Evolutionary conservation across 2,797 vertebrate genomes (phyloP).

Genomic region (Gadopsis marmoratus): DNA sequence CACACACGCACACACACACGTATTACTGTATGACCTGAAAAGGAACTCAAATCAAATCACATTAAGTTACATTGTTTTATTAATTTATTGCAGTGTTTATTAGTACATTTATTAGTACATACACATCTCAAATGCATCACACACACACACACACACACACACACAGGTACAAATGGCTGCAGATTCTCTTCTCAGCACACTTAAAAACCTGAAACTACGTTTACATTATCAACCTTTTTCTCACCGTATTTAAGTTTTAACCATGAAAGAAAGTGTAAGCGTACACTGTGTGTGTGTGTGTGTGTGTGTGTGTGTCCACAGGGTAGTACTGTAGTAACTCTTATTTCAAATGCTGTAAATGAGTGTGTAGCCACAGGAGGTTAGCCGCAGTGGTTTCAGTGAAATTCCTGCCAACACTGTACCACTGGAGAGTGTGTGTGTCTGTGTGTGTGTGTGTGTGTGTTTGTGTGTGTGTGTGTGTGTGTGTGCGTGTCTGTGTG

Average conservation of each 20-base stretch:
- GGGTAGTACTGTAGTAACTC: conserved; percentile 18
- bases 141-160: neutral
- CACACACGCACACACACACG: conserved; percentile 1
- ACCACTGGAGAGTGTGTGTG: conserved; percentile 20
- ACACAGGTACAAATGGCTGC: neutral
- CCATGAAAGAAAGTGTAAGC: conserved; percentile 10
- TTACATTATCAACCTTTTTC: conserved; percentile 37
- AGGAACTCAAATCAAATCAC: neutral
- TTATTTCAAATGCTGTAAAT: conserved; percentile 43
- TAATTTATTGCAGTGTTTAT: conserved; percentile 6
- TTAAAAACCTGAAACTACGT: conserved; percentile 19
- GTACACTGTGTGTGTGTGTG: conserved; percentile 19
- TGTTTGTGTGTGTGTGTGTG: conserved; percentile 18
- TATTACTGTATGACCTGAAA: neutral
- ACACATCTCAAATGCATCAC: neutral
- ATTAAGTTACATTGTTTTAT: neutral
- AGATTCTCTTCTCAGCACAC: conserved; percentile 1
- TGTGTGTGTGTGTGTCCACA: conserved; percentile 19
- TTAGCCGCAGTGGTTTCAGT: conserved; percentile 55
- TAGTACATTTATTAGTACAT: neutral
- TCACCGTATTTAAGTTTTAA: conserved; percentile 15
- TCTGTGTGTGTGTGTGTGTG: conserved; percentile 28
- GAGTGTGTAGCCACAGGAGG: conserved; percentile 60
- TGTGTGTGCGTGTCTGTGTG: conserved; percentile 30
- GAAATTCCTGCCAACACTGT: conserved; percentile 37